Evolutionary conservation across 2,113 vertebrate species (phyloP).

Genomic region (Trogon surrucura): DNA sequence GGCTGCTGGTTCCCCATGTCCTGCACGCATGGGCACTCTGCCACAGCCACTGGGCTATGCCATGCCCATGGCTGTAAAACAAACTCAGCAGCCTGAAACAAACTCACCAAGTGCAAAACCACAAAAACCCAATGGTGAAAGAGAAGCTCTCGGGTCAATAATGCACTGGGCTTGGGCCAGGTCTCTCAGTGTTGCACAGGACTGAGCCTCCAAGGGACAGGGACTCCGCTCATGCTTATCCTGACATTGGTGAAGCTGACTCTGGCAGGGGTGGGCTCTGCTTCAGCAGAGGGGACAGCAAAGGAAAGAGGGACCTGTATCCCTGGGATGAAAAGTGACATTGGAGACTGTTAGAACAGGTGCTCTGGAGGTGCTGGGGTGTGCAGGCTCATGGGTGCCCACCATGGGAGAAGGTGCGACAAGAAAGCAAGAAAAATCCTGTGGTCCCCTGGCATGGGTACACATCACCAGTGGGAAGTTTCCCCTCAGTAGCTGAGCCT

Average conservation of each 20-base stretch:
- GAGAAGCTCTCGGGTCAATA: slow-evolving; percentile 12
- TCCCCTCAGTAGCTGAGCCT: not conserved
- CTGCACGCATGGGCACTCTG: fast-evolving
- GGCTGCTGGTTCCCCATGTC: not conserved
- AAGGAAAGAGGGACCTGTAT: not conserved
- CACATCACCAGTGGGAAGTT: fast-evolving
- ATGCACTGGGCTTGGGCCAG: not conserved
- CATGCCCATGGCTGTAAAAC: not conserved
- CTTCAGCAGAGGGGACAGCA: not conserved
- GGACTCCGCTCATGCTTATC: not conserved
- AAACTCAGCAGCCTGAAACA: not conserved
- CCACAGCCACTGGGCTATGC: not conserved
- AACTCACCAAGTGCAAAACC: not conserved
- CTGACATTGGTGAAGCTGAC: not conserved
- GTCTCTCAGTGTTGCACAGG: not conserved
- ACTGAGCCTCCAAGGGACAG: not conserved
- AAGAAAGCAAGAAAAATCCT: not conserved
- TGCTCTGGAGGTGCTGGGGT: not conserved
- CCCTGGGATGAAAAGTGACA: not conserved
- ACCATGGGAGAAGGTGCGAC: not conserved
- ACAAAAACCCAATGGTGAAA: not conserved
- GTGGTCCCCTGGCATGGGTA: fast-evolving
- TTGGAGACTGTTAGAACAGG: not conserved
- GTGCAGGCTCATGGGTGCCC: not conserved
- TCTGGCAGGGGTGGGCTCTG: not conserved